Base-by-base conservation (phyloP, 53 echinoderm and acorn worm species). In the Henricia sp. region DNA sequence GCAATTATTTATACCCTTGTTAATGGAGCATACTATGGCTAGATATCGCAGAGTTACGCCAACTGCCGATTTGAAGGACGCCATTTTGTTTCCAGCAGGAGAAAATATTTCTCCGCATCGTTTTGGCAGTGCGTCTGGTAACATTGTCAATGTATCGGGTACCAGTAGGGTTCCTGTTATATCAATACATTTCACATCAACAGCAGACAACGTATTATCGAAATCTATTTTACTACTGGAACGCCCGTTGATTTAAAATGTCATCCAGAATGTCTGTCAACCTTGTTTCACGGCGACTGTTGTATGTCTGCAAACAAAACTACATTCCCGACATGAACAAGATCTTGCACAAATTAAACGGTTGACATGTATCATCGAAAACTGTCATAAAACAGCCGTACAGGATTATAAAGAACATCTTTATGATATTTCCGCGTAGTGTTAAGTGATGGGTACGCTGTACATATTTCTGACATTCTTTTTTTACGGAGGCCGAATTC, bases 401-500 rank as follows among this genome's bases (percentile, higher is more conserved):
- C 23, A 41, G 56, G 21, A 12, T 43, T 55, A 6, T 56, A 38
- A 54, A 43, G 11, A 41, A 57, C 42, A 76, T 76, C 71, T 50
- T n/a, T 52, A 54, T 51, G 71, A 52, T 48, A 74, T 74, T 74
- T 76, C 41, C 57, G 29, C 19, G 9, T 29, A 16, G 26, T 19
- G 26, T 30, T 26, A 27, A 70, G 29, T 26, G 44, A 46, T 38
- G 39, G 23, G 56, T 24, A 23, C n/a, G n/a, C 27, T 56, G 41
- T 25, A 41, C 28, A 80, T 80, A 80, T 44, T n/a, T 63, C 17
- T 10, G 44, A 50, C 63, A 80, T 80, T 80, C 80, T 80, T 46
- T 43, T 55, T 14, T 37, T 5, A 34, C 3, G 57, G 59, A 6
- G 41, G 6, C 17, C 11, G 14, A 16, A 3, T 37, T 50, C 39